These are phyloP conservation scores for Eurystomus gularis DNA, from an alignment of 2,113 vertebrate genomes.

Conservation along the genomic window DNA sequence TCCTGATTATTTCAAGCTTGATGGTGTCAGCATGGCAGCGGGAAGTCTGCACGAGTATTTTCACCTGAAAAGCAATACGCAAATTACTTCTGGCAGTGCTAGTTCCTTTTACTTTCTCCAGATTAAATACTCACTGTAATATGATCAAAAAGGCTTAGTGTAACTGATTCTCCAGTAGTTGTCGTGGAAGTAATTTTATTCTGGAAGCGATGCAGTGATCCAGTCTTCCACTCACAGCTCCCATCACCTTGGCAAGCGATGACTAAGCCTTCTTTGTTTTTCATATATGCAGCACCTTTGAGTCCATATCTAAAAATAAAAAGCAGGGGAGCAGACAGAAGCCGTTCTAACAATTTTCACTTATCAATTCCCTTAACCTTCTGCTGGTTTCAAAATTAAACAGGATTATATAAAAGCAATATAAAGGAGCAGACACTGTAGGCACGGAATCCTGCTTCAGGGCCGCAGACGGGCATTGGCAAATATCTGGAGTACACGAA, in stretches of 20 bases:
- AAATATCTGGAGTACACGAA: rapidly evolving
- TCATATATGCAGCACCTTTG: constrained; percentile 89
- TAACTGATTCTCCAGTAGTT: constrained; percentile 69
- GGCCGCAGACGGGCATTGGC: rapidly evolving
- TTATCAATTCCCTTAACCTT: background rate
- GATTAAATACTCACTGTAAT: constrained; percentile 81
- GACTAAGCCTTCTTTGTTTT: constrained; percentile 87
- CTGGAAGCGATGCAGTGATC: constrained; percentile 77
- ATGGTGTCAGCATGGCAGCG: constrained; percentile 83
- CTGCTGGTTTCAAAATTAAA: no score
- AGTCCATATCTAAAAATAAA: constrained; percentile 82
- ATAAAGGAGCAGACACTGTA: background rate
- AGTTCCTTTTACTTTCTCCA: background rate
- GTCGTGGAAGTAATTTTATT: constrained; percentile 83
- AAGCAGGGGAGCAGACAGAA: background rate
- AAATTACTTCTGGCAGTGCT: background rate
- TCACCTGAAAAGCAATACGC: constrained; percentile 76
- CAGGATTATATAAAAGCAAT: background rate
- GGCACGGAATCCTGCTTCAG: background rate
- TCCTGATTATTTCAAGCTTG: constrained; percentile 82
- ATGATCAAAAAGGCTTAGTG: constrained; percentile 87
- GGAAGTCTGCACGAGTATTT: constrained; percentile 78
- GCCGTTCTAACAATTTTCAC: background rate
- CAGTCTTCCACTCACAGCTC: constrained; percentile 84
- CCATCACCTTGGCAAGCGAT: constrained; percentile 66